A percentile compares a stretch with the other conserved stretches of the same genome.
phyloP scores from a whole-genome alignment of 2,888 invertebrate species.

The Nezara viridula region DNA sequence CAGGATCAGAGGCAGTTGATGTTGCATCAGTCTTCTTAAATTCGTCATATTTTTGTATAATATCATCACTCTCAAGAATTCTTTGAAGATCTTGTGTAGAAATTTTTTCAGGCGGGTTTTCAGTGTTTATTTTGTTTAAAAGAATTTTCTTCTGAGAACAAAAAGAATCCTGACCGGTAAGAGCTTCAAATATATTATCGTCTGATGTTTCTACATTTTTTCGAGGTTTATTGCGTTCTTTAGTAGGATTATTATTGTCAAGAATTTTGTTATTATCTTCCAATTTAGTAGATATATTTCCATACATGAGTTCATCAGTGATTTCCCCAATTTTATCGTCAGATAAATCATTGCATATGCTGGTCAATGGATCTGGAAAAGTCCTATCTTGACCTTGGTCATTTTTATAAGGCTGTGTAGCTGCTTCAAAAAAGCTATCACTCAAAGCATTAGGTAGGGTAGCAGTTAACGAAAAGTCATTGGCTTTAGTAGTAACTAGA shows the following conservation, averaged over 20 bases:
- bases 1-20: not conserved
- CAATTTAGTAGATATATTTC: conserved; percentile 25
- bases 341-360: conserved; percentile 47
- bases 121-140: not conserved
- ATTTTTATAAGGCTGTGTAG: conserved; percentile 34
- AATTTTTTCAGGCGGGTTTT: not conserved
- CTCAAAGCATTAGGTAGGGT: not conserved
- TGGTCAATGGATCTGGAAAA: conserved; percentile 11
- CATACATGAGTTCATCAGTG: conserved; percentile 15
- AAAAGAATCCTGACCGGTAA: not conserved
- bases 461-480: not conserved
- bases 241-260: not conserved
- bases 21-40: not conserved
- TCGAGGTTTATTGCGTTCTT: not conserved
- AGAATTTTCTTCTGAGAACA: not conserved
- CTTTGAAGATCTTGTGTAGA: conserved; percentile 45
- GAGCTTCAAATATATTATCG: conserved; percentile 45
- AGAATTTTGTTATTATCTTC: not conserved
- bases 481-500: not conserved
- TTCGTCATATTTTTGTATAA: conserved; percentile 6
- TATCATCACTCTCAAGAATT: conserved; percentile 40
- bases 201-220: conserved; percentile 6
- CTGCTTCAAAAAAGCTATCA: conserved; percentile 53
- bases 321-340: conserved; percentile 8
- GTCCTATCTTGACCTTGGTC: not conserved